These are phyloP conservation scores for Fulmarus glacialis DNA, from an alignment of 2,113 vertebrate genomes.

Conservation along the genomic window DNA sequence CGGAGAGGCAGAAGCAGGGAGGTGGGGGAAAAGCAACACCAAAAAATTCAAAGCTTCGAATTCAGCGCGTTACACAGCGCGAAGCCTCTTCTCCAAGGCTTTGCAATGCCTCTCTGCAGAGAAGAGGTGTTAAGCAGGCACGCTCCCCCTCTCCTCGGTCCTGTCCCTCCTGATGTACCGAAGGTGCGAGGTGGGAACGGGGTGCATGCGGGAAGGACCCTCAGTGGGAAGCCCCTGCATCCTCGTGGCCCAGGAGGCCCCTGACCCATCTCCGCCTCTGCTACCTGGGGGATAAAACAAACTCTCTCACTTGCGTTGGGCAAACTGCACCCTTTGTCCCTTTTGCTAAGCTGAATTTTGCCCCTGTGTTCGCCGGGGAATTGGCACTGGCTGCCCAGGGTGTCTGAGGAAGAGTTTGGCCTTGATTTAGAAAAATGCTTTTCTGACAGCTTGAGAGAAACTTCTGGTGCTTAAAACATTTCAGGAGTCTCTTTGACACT, in stretches of 20 bases:
- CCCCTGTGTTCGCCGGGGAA: background rate
- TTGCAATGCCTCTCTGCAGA: background rate
- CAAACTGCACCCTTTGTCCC: background rate
- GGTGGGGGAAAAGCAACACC: background rate
- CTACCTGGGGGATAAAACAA: background rate
- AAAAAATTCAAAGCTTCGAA: fast-evolving
- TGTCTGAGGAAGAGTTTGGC: background rate
- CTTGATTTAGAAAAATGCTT: background rate
- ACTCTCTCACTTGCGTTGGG: too few species aligned
- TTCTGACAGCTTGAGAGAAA: background rate
- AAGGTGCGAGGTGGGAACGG: background rate
- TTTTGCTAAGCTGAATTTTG: background rate
- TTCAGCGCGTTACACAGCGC: fast-evolving
- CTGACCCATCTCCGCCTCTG: background rate
- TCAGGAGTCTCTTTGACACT: background rate
- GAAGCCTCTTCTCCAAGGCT: background rate
- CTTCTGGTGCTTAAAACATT: background rate
- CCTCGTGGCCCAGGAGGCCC: background rate
- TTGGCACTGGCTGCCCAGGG: fast-evolving
- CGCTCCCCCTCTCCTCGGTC: fast-evolving
- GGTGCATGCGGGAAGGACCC: background rate
- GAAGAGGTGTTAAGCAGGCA: background rate
- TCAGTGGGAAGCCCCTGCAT: background rate
- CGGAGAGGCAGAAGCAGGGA: background rate
- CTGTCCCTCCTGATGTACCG: fast-evolving